Evolutionary conservation across 2,888 invertebrate genomes (phyloP), one percentile per base, ranked within the genome.

Genomic region (Dicycla oo): DNA sequence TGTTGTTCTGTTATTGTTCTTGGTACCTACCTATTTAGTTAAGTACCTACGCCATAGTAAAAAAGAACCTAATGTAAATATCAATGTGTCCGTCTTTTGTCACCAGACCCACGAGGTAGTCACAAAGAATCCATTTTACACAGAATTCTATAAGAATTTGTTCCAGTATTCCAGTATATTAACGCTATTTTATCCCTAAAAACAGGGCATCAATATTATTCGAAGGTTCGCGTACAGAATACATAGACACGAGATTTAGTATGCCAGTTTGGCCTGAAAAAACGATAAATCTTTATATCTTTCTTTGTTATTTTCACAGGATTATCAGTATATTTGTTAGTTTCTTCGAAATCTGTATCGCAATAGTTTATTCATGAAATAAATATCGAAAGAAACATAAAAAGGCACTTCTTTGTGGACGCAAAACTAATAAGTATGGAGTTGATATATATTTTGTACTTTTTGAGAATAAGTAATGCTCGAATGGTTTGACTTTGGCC

Each of bases 221-320:
- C 45, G 23, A 64, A 53, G 43, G 20, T 20, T 60, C 10, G 0
- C 23, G 13, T 23, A 77, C 43, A 60, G 56, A 71, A 77, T 75
- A 61, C 26, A 65, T 67, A 74, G 67, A 54, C 43, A 49, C 20
- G 26, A 68, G 40, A 75, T 64, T 61, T 78, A 65, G 43, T 76
- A 56, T 23, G 54, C 49, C 34, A 70, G 40, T 15, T 26, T 30
- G 13, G 38, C 20, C 40, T 54, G 13, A 51, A 75, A 54, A 40
- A 23, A 1, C 54, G 49, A 65, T 72, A 77, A 76, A 65, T 72
- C 77, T 61, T 30, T 30, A 2, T 47, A 47, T 62, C 30, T 62
- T 54, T 53, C 51, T 53, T 61, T 76, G 78, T 77, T 75, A 62
- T 71, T 70, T 60, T 23, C 77, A 53, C 40, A 54, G 57, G 51